Base-by-base conservation (phyloP, 2,113 vertebrate genomes). In the Gulo gulo region DNA sequence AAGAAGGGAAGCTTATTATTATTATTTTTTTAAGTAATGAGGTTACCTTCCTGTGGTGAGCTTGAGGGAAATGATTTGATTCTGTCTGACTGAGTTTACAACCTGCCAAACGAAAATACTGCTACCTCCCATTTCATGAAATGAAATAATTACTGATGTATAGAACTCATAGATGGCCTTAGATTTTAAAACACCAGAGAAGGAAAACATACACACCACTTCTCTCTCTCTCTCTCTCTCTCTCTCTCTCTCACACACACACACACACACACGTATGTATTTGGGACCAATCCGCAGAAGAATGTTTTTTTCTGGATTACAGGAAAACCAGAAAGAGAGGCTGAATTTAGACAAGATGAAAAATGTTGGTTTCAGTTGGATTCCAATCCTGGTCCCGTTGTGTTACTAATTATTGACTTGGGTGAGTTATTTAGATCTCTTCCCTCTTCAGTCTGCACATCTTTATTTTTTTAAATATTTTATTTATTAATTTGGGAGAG, bases 81-180 rank as follows among this genome's bases (percentile, higher is more conserved):
- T 83, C 80, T 45, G 21, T 87, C 94, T 85, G 95, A 83, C 61
- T 61, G 83, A 69, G 29, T 94, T 97, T 89, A 89, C 47, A 79
- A 81, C 26, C 91, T 45, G 63, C 71, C 63, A 61, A 18, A 78
- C 8, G 39, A 85, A 93, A 78, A 79, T 34, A 45, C 3, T 1
- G 52, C 91, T 63, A 24, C 94, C 21, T 81, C 82, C 67, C 59
- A 7, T 90, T 59, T 59, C 61, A 59, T 24, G 73, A 29, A 65
- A 67, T 47, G 55, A 59, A 95, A 36, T 71, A 31, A 59, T 74
- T 34, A 42, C 20, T 24, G 23, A 80, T 12, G 31, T 45, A 14
- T 5, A 50, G 57, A n/a, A 31, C 42, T 34, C 47, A 36, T 3
- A 31, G 63, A 61, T 1, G 9, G 39, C 24, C 69, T 82, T 24